Evolutionary conservation across 2,888 invertebrate genomes (phyloP).

Genomic region (Tenthredo mesomela): DNA sequence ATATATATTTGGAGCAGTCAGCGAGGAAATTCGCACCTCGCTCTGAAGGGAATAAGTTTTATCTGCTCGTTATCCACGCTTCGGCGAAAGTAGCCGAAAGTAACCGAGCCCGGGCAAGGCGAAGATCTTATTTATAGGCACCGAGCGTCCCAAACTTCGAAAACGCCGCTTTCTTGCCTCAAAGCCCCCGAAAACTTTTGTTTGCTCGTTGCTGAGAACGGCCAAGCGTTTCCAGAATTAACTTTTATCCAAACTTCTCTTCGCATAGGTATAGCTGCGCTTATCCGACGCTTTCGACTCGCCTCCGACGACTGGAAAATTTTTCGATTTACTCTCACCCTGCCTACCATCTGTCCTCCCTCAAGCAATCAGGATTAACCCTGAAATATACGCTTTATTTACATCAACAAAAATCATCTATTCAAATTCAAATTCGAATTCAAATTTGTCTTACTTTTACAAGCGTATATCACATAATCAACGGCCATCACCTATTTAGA

Average conservation of each 20-base stretch:
- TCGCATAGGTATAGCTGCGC: conserved; percentile 43
- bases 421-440: not conserved
- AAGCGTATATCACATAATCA: not conserved
- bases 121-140: conserved; percentile 62
- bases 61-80: conserved; percentile 63
- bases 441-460: not conserved
- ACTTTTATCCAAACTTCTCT: conserved; percentile 63
- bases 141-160: conserved; percentile 56
- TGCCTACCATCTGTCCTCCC: conserved; percentile 27
- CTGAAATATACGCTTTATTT: not conserved
- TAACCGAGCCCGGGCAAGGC: conserved; percentile 53
- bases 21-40: conserved; percentile 52
- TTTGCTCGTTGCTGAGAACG: conserved; percentile 60
- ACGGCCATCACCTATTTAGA: not conserved
- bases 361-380: conserved; percentile 35
- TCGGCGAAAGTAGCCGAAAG: conserved; percentile 60
- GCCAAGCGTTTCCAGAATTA: conserved; percentile 63
- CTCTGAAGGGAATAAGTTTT: conserved; percentile 58
- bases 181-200: conserved; percentile 54
- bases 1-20: conserved; percentile 50
- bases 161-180: conserved; percentile 58
- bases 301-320: conserved; percentile 42
- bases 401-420: not conserved
- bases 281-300: conserved; percentile 55
- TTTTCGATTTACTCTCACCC: conserved; percentile 39